phyloP scores from a whole-genome alignment of 2,888 invertebrate genomes.

The Physocephala rufipes region DNA sequence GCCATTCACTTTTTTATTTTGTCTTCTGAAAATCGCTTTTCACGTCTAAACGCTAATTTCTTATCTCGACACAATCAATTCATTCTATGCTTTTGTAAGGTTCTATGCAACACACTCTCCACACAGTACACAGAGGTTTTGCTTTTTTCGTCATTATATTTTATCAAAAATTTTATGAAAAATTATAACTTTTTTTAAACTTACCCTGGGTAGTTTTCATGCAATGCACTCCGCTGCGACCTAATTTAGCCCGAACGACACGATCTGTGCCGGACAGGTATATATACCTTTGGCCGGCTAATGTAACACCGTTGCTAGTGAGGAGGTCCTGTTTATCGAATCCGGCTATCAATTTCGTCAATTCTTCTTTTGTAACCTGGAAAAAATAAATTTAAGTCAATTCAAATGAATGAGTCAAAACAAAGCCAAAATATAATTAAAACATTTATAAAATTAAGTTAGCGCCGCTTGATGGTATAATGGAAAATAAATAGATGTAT shows the following conservation, averaged over 20 bases:
- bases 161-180: not conserved
- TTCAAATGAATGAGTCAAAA: conserved; percentile 3
- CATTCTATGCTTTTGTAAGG: too few relatives aligned
- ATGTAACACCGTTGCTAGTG: conserved; percentile 89
- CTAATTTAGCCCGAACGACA: conserved; percentile 92
- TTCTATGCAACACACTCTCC: too few relatives aligned
- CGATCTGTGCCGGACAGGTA: conserved; percentile 94
- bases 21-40: too few relatives aligned
- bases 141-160: not conserved
- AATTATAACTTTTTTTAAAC: conserved; percentile 46
- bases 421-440: conserved; percentile 5
- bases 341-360: conserved; percentile 87
- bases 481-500: not conserved
- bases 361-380: conserved; percentile 92
- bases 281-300: conserved; percentile 92
- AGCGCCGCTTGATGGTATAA: too few relatives aligned
- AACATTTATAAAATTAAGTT: conserved; percentile 1
- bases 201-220: conserved; percentile 95
- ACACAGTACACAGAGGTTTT: too few relatives aligned
- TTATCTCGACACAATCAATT: too few relatives aligned
- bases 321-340: conserved; percentile 90
- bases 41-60: too few relatives aligned
- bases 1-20: too few relatives aligned
- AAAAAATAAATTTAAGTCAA: conserved; percentile 38
- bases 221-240: conserved; percentile 94